A percentile compares a stretch with the other conserved stretches of the same genome.
These are phyloP conservation scores for Pteronotus mesoamericanus DNA, from an alignment of 2,797 vertebrate species.

Conservation along the genomic window DNA sequence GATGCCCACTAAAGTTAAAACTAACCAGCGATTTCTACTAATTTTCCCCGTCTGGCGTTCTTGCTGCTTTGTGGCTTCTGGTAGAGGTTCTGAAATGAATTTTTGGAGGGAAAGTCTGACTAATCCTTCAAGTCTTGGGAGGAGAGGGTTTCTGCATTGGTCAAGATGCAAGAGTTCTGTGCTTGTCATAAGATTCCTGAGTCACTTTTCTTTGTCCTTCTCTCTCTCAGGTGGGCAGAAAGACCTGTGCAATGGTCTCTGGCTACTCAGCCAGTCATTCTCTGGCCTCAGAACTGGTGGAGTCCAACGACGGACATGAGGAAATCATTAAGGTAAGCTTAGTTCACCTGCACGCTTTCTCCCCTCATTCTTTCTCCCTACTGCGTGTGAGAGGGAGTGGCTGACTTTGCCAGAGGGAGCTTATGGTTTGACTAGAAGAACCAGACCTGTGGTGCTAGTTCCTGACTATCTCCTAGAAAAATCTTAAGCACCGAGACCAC, in stretches of 20 bases:
- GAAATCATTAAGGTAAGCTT: slow-evolving; percentile 92
- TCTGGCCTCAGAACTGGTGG: slow-evolving; percentile 86
- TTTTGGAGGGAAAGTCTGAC: neutral
- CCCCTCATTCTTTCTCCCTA: neutral
- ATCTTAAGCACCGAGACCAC: too few species aligned
- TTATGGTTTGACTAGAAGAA: neutral
- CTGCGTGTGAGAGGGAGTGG: neutral
- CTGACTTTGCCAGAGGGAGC: neutral
- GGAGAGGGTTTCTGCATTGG: neutral
- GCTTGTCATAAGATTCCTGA: neutral
- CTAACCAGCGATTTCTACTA: slow-evolving; percentile 24
- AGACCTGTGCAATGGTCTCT: slow-evolving; percentile 89
- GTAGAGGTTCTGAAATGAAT: neutral
- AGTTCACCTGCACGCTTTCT: too few species aligned
- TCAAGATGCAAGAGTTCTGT: neutral
- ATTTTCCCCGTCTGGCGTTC: neutral
- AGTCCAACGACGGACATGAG: slow-evolving; percentile 88
- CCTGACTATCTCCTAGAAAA: neutral
- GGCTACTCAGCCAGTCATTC: slow-evolving; percentile 80
- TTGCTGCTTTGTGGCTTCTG: neutral
- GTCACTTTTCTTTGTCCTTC: neutral
- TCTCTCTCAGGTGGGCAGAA: slow-evolving; percentile 86
- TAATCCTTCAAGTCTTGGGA: neutral
- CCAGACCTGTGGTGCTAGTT: neutral
- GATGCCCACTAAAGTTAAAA: neutral